Base-by-base conservation (phyloP, 2,888 invertebrate species). In the Nemotelus nigrinus region DNA sequence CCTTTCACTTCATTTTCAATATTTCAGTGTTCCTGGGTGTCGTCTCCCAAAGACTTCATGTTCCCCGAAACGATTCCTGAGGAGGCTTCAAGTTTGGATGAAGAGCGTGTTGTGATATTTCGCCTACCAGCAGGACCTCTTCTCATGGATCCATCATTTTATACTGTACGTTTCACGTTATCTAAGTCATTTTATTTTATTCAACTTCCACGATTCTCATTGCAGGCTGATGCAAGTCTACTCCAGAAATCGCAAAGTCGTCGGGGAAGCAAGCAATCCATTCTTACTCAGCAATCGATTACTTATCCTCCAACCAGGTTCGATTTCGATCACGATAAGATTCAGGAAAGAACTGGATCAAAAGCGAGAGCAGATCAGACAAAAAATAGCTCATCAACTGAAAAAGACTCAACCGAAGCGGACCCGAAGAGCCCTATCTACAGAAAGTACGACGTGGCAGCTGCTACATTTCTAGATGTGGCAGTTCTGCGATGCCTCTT, bases 391-490 rank as follows among this genome's bases (percentile, higher is more conserved):
- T 89, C 89, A 79, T 93, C 94, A 3, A 91, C 93, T 6, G 95
- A 95, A 82, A 93, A 93, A 83, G 93, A 93, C 82, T 94, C 93
- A n/a, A 84, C 92, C 43, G 93, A 93, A 70, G 93, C 93, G 60
- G 92, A 92, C 81, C 88, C 86, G 44, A 81, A 80, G 77, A 79
- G 78, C 10, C 79, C 78, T 8, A 76, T 79, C 58, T 76, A 78
- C 5, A 79, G 82, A 2, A 86, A 85, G 76, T 84, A 83, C 45
- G 91, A 95, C 88, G 89, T 94, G 2, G 90, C 93, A 10, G 93
- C 95, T 41, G 99, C 99, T 0, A 98, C 97, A 1, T 98, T 97
- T 86, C 89, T 99, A 77, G 99, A 99, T 86, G 96, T 99, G 0
- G 97, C 98, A 2, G 98, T 99, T 0, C 87, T 99, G 76, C 90